Evolutionary conservation across 2,888 invertebrate species (phyloP).

Genomic region (Smittia sp.): DNA sequence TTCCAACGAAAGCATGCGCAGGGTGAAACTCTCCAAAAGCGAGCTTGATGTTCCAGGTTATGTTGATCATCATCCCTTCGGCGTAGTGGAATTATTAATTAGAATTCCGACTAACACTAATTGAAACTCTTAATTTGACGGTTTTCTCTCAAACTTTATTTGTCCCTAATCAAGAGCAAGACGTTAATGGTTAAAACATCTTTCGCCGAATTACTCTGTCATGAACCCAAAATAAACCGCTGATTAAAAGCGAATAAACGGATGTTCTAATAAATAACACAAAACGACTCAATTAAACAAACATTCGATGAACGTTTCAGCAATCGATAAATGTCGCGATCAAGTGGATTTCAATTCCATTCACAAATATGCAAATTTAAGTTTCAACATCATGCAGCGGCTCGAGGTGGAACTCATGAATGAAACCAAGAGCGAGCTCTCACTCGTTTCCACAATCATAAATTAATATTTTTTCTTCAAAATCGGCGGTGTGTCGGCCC

Average conservation of each 20-base stretch:
- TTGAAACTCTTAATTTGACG: too few species aligned
- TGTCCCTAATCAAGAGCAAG: too few species aligned
- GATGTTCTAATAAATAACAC: too few species aligned
- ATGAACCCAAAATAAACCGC: too few species aligned
- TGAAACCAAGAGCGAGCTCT: slow-evolving; percentile 14
- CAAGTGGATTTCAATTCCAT: slow-evolving; percentile 19
- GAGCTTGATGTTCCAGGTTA: neutral
- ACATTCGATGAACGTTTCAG: neutral
- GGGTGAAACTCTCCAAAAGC: slow-evolving; percentile 24
- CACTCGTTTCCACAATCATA: slow-evolving; percentile 10
- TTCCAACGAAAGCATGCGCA: slow-evolving; percentile 33
- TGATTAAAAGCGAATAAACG: too few species aligned
- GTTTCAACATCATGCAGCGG: slow-evolving; percentile 9
- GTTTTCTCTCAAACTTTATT: too few species aligned
- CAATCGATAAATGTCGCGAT: slow-evolving; percentile 13
- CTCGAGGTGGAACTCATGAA: neutral
- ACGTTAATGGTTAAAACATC: too few species aligned
- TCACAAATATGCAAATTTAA: slow-evolving; percentile 39
- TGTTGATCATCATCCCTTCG: neutral
- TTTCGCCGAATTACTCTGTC: too few species aligned
- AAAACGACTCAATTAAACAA: too few species aligned
- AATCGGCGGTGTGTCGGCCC: neutral
- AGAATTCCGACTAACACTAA: too few species aligned
- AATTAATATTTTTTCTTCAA: slow-evolving; percentile 14
- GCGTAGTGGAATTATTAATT: too few species aligned